Evolutionary conservation across 35 echinoderm and acorn worm species (phyloP).

Genomic region (Heliocidaris tuberculata): DNA sequence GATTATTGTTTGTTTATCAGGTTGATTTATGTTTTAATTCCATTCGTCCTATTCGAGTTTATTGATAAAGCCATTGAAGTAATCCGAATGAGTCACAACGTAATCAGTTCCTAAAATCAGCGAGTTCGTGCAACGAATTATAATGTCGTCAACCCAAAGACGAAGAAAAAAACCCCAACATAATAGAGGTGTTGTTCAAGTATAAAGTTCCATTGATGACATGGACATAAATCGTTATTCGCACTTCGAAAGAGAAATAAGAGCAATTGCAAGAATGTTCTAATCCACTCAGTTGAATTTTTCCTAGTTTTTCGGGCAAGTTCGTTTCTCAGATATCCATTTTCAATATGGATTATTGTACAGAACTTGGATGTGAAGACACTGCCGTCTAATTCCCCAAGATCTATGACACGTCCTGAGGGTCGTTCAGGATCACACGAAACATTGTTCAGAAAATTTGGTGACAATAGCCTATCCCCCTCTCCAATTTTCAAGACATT

Average conservation of each 20-base stretch:
- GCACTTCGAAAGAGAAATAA: not conserved
- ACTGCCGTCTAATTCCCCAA: not conserved
- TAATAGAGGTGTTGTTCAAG: too few relatives aligned
- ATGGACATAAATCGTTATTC: too few relatives aligned
- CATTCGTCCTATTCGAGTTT: not conserved
- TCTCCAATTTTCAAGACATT: not conserved
- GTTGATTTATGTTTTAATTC: not conserved
- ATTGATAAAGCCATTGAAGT: not conserved
- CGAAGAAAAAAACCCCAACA: too few relatives aligned
- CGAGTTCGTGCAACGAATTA: not conserved
- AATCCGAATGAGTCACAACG: not conserved
- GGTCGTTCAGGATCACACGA: not conserved
- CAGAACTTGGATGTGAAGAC: not conserved
- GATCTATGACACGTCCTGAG: not conserved
- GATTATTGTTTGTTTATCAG: too few relatives aligned
- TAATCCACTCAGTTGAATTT: too few relatives aligned
- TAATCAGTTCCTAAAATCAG: not conserved
- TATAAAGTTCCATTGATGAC: too few relatives aligned
- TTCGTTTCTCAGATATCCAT: not conserved
- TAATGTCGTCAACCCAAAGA: too few relatives aligned
- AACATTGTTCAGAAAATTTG: not conserved
- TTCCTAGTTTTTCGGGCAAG: too few relatives aligned
- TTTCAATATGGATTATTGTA: not conserved
- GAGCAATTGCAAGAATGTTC: not conserved
- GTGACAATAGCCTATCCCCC: not conserved